A percentile compares a stretch with the other conserved stretches of the same genome.
Evolutionary conservation across 1,140 invertebrate species (phyloP).

Genomic region (Brachionus asplanchnoidis): DNA sequence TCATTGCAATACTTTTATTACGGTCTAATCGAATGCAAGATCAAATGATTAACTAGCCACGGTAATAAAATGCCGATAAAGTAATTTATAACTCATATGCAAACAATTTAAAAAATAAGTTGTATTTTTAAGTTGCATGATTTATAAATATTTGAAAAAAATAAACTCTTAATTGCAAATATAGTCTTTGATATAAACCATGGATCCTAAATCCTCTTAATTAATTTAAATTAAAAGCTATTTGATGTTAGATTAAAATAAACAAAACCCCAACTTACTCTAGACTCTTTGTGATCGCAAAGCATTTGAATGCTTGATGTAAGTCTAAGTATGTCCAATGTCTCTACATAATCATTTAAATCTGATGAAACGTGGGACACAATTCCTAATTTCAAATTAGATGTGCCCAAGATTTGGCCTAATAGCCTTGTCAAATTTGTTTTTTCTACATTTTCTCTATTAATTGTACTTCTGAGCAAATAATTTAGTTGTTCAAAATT

Average conservation of each 20-base stretch:
- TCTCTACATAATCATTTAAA: neutral
- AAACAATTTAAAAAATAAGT: neutral
- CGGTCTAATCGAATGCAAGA: neutral
- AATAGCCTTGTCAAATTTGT: neutral
- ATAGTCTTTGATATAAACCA: constrained; percentile 6
- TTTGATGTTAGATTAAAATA: neutral
- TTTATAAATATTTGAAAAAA: constrained; percentile 11
- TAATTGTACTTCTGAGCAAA: neutral
- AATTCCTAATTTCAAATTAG: neutral
- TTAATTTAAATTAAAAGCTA: constrained; percentile 13
- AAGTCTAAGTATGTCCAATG: neutral
- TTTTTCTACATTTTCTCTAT: neutral
- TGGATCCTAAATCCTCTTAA: neutral
- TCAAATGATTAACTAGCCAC: neutral
- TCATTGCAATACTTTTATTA: constrained; percentile 16
- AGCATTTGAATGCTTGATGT: neutral
- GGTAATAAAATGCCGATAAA: neutral
- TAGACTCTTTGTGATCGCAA: neutral
- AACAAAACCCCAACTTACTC: neutral
- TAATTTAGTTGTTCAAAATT: neutral
- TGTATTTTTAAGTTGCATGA: neutral
- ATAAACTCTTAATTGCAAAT: neutral
- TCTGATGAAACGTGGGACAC: neutral
- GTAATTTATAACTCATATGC: neutral
- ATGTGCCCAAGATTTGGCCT: neutral